Evolutionary conservation across 2,888 invertebrate species (phyloP).

Genomic region (Pardosa pseudoannulata): DNA sequence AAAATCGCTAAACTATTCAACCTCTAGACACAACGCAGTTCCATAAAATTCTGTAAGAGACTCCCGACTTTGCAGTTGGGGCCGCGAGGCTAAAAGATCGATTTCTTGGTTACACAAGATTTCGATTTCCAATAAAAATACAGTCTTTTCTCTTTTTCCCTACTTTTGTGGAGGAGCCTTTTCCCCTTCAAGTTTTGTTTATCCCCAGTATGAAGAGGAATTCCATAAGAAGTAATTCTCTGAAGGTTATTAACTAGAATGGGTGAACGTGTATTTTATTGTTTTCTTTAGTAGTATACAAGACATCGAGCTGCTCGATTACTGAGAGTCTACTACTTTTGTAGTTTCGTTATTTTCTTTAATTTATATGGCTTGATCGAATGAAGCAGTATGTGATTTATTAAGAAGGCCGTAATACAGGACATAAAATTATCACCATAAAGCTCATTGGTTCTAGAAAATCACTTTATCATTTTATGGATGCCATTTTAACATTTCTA

Average conservation of each 20-base stretch:
- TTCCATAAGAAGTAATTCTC: neutral
- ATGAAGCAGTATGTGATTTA: too few relatives aligned
- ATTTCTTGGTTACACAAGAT: conserved; percentile 18
- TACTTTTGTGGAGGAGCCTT: neutral
- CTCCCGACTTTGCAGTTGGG: neutral
- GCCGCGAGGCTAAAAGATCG: conserved; percentile 2
- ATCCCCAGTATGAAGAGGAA: neutral
- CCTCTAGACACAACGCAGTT: neutral
- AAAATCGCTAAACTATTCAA: neutral
- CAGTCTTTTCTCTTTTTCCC: neutral
- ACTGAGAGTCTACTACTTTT: too few relatives aligned
- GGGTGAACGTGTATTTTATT: neutral
- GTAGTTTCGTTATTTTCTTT: too few relatives aligned
- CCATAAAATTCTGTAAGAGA: neutral
- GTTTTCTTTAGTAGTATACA: too few relatives aligned
- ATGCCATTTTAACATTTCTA: too few relatives aligned
- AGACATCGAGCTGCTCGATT: too few relatives aligned
- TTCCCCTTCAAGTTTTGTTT: neutral
- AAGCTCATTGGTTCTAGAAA: too few relatives aligned
- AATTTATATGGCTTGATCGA: too few relatives aligned
- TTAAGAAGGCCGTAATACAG: too few relatives aligned
- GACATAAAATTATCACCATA: too few relatives aligned
- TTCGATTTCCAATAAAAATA: conserved; percentile 56
- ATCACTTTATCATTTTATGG: too few relatives aligned
- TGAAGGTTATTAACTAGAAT: neutral